Base-by-base conservation (phyloP, 2,113 vertebrate species). In the Brevimyrus niger region DNA sequence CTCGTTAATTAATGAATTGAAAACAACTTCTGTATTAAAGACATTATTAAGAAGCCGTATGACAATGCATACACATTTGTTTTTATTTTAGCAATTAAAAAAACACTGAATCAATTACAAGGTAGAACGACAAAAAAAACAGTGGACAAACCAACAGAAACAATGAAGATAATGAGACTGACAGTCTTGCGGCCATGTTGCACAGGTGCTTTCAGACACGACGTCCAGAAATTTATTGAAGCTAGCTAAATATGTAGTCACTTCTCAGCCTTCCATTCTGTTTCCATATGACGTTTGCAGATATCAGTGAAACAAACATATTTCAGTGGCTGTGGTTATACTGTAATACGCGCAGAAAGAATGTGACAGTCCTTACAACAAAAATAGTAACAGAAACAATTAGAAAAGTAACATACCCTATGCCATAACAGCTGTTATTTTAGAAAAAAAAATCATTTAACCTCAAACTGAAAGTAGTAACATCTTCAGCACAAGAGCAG, bases 401-500 rank as follows among this genome's bases (percentile, higher is more conserved):
- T 21, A 19, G 82, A 82, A 51, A 44, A 46, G 21, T 35, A 50
- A 10, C 76, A 46, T 88, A 73, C 61, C 3, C 31, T 88, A 48
- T 31, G 15, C 65, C 9, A 11, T 58, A 58, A 35, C 51, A 23
- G 50, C 47, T 88, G 50, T 84, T 42, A 85, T 84, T 48, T 35
- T 35, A 46, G 27, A 88, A 76, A 80, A 38, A 61, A 46, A 55
- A 31, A 55, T 55, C 23, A 55, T 21, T 87, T 55, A 51, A 53
- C 1, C 11, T 38, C 38, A 58, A 44, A 55, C n/a, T 84, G 10
- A 90, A 92, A 95, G 95, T 94, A 95, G 93, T 92, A 95, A 94
- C 94, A 93, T 95, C 93, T 93, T 95, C 94, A 95, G 94, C 95
- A 93, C 91, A 93, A 92, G 93, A 94, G 93, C 93, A 95, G 91